Conservation (phyloP, 2,113 vertebrate species). For the Bombycilla garrulus region DNA sequence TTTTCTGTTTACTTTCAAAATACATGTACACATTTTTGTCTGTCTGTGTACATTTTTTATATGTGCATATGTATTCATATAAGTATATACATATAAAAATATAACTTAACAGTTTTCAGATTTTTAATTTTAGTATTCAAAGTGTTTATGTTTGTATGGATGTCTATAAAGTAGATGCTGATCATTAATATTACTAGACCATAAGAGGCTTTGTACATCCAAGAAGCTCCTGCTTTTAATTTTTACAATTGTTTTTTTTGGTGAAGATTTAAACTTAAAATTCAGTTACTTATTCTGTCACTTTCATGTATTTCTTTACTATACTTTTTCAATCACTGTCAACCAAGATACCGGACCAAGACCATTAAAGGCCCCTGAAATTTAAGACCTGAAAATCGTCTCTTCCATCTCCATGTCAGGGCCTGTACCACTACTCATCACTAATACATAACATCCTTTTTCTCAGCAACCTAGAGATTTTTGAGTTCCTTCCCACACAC, state of each 20-base stretch:
- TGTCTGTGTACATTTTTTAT: not conserved
- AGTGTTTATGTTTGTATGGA: not conserved
- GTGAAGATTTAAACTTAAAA: not conserved
- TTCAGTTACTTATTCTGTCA: not conserved
- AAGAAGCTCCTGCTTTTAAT: not conserved
- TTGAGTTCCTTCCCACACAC: not conserved
- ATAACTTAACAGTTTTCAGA: not conserved
- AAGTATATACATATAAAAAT: not conserved
- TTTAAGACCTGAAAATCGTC: not conserved
- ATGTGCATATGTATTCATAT: not conserved
- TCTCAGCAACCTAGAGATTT: not conserved
- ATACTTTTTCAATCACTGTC: not conserved
- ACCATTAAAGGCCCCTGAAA: not conserved
- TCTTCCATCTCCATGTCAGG: not conserved
- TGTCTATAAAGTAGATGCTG: not conserved
- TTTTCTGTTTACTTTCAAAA: not conserved
- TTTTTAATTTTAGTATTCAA: not conserved
- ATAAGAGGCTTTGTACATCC: accelerated
- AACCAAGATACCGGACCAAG: not conserved
- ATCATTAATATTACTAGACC: not conserved
- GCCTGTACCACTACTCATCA: not conserved
- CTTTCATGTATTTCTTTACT: not conserved
- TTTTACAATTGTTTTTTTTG: not conserved
- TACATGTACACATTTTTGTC: not conserved
- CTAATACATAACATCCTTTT: not conserved